phyloP scores from a whole-genome alignment of 2,888 invertebrate genomes.

The Sericinus montela region DNA sequence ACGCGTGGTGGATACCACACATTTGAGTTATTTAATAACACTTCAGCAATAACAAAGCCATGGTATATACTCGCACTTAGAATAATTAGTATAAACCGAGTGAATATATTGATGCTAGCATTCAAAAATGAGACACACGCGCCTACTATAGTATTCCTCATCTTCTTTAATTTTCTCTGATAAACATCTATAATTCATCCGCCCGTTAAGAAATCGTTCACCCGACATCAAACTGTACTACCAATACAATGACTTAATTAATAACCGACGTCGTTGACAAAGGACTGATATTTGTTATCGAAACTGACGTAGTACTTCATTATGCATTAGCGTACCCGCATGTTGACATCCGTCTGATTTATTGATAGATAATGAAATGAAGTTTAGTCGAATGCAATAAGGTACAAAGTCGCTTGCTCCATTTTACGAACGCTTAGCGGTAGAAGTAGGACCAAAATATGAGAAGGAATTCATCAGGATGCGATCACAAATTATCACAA shows the following conservation, averaged over 20 bases:
- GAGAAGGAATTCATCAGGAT: no score
- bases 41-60: conserved; percentile 58
- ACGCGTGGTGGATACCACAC: conserved; percentile 58
- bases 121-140: conserved; percentile 40
- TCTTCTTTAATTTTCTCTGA: conserved; percentile 2
- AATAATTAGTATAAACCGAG: conserved; percentile 51
- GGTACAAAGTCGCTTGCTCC: conserved; percentile 2
- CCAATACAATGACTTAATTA: conserved; percentile 2
- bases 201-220: not conserved
- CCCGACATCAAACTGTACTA: conserved; percentile 1
- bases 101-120: conserved; percentile 43
- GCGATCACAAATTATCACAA: no score
- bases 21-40: conserved; percentile 58
- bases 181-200: not conserved
- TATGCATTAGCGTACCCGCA: conserved; percentile 13
- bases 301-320: conserved; percentile 7
- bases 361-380: conserved; percentile 1
- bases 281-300: conserved; percentile 17
- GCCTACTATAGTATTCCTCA: conserved; percentile 13
- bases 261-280: not conserved
- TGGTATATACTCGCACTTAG: conserved; percentile 60
- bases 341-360: not conserved
- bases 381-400: not conserved
- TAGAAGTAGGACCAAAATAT: no score
- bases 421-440: not conserved